Evolutionary conservation across 2,888 invertebrate species (phyloP), one percentile per base, ranked within the genome.

Genomic region (Mystacides longicornis): DNA sequence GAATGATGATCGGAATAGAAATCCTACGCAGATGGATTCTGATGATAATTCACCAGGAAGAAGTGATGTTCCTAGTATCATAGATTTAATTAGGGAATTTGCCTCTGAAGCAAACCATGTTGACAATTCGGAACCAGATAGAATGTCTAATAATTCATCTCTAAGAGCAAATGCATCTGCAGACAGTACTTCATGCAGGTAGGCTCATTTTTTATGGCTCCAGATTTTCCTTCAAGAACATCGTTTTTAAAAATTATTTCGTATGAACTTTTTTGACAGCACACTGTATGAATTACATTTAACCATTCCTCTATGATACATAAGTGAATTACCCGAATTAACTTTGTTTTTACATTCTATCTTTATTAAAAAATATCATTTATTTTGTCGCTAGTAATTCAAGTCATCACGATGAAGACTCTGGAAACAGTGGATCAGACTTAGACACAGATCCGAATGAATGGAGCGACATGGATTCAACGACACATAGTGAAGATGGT

Each of bases 401-500:
- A n/a, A 48, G 43, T 47, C 56, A 56, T 31, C 47, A 23, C 20
- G 52, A 54, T 37, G 51, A 43, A 16, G 52, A 51, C 11, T 33
- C 52, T 43, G 18, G 54, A 20, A 54, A 57, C 19, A 59, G 59
- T 37, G 49, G 54, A 49, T 58, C 60, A 2, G 57, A 50, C 48
- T 49, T 52, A 31, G 56, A 53, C 11, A 50, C 52, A 33, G 52
- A 56, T 46, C 55, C 55, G 11, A 57, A 53, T 27, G 43, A 53
- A 5, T 61, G 53, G 52, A 51, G 50, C 42, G 52, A 54, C 22
- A 42, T 43, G 47, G 57, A 59, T 20, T 46, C 49, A 2, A 57
- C 56, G 2, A 42, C 46, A 22, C 64, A 64, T 1, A 64, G 64
- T 43, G 64, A 65, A 23, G 65, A 68, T 9, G 65, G 64, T 51